phyloP scores from a whole-genome alignment of 2,113 vertebrate genomes.

The Gallinago media region DNA sequence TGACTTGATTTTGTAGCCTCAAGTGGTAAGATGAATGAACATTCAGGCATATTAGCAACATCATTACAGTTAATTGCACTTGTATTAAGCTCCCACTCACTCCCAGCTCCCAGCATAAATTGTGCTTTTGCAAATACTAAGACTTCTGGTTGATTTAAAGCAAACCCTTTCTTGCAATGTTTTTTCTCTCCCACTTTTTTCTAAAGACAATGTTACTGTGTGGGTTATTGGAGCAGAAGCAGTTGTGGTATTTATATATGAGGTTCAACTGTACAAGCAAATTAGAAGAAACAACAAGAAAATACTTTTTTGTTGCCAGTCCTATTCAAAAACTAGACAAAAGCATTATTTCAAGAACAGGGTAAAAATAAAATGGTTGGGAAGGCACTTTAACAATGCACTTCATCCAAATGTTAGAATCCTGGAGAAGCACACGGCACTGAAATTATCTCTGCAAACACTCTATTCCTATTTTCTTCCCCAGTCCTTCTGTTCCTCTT shows the following conservation, averaged over 20 bases:
- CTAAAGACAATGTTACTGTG: not conserved
- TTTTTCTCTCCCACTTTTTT: not conserved
- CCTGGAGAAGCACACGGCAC: not conserved
- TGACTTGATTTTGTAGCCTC: not conserved
- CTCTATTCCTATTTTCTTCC: not conserved
- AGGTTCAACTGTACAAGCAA: not conserved
- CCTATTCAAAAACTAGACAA: not conserved
- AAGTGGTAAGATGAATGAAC: conserved; percentile 16
- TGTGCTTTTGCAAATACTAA: not conserved
- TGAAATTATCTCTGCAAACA: not conserved
- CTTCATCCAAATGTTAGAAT: not conserved
- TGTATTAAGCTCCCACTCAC: not conserved
- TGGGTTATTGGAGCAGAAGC: not conserved
- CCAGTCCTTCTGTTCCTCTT: not conserved
- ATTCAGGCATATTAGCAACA: not conserved
- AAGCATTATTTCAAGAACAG: not conserved
- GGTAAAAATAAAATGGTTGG: not conserved
- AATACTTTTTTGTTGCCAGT: not conserved
- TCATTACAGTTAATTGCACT: conserved; percentile 9
- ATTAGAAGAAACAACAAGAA: not conserved
- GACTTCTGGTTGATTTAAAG: not conserved
- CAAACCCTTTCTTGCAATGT: not conserved
- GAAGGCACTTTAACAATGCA: not conserved
- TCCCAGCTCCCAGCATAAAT: not conserved
- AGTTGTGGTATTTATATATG: not conserved